Percentiles rank a stretch among this genome's conserved stretches.
These are phyloP conservation scores for Hemicordylus capensis DNA, from an alignment of 2,113 vertebrate genomes.

Conservation along the genomic window DNA sequence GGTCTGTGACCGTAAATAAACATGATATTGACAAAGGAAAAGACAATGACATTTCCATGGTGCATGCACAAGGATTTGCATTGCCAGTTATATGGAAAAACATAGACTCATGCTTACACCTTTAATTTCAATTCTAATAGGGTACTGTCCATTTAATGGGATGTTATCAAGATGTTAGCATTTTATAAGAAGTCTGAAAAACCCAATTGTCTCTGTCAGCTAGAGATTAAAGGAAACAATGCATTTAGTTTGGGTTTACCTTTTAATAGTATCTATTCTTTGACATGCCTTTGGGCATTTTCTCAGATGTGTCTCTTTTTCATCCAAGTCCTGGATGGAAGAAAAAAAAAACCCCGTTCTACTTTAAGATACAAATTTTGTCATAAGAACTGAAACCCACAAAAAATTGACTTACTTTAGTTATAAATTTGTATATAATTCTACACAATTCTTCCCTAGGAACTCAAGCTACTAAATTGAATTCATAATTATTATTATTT, in stretches of 20 bases:
- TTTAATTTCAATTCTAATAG: neutral
- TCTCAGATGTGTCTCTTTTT: neutral
- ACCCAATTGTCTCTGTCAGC: neutral
- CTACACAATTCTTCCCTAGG: neutral
- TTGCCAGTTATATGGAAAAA: no score
- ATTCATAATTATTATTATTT: no score
- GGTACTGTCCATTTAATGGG: neutral
- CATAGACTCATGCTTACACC: neutral
- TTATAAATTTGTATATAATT: neutral
- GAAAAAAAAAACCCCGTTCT: no score
- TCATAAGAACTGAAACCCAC: neutral
- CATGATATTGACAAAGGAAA: no score
- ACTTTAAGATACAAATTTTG: neutral
- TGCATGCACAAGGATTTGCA: no score
- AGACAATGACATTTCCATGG: no score
- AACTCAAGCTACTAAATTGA: neutral
- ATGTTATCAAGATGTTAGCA: neutral
- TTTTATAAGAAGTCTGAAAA: neutral
- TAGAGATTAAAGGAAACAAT: neutral
- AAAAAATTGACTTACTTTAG: neutral
- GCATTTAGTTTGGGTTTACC: neutral
- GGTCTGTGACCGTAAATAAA: no score
- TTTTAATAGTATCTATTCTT: neutral
- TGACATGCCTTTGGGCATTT: no score
- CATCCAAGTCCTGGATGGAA: neutral